A percentile compares a stretch with the other conserved stretches of the same genome.
These are phyloP conservation scores for Crax fasciolata DNA, from an alignment of 2,797 vertebrate genomes.

Conservation along the genomic window DNA sequence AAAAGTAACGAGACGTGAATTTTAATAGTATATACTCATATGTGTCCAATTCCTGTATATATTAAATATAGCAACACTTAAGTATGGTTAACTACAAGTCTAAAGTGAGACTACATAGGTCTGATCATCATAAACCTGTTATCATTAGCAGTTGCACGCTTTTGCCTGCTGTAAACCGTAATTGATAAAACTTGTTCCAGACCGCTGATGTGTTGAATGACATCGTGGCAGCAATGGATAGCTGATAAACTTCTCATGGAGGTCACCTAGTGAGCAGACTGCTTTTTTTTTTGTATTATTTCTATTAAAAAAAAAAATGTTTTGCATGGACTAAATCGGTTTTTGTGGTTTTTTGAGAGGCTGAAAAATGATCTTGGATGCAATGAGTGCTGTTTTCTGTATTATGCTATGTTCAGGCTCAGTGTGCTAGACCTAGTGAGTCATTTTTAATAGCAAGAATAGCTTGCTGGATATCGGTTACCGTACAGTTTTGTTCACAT, in stretches of 20 bases:
- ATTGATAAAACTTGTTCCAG: background rate
- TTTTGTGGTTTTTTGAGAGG: background rate
- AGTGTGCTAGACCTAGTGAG: background rate
- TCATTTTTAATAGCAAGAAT: background rate
- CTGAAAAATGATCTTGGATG: background rate
- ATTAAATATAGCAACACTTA: background rate
- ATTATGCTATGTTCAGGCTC: background rate
- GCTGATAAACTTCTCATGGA: background rate
- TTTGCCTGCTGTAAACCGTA: background rate
- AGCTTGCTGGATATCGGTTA: background rate
- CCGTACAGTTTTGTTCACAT: background rate
- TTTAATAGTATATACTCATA: background rate
- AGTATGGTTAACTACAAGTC: background rate
- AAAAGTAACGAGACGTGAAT: background rate
- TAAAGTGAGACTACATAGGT: background rate
- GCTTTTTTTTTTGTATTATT: background rate
- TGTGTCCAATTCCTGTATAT: background rate
- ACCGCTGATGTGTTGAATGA: background rate
- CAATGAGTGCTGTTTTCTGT: background rate
- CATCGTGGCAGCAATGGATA: background rate
- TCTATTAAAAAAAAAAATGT: background rate
- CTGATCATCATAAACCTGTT: background rate
- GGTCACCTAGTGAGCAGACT: background rate
- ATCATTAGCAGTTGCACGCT: background rate
- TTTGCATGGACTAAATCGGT: background rate